Evolutionary conservation across 1,140 invertebrate genomes (phyloP).

Genomic region (Sycophaga agraensis): DNA sequence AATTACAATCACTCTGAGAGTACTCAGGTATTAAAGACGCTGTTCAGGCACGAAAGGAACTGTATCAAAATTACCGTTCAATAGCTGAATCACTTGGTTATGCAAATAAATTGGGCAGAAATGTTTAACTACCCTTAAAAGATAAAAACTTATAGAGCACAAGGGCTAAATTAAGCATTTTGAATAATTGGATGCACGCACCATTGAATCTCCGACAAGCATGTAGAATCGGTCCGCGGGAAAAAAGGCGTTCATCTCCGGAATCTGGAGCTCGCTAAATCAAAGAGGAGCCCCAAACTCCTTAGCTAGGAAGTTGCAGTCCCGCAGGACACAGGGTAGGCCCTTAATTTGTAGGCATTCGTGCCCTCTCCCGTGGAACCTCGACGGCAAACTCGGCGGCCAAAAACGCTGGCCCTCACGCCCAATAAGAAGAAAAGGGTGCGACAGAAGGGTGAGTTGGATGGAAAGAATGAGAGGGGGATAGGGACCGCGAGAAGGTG

Average conservation of each 20-base stretch:
- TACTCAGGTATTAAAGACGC: too few species aligned
- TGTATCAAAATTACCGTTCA: too few species aligned
- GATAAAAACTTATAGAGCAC: too few species aligned
- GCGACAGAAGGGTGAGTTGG: neutral
- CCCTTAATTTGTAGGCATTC: constrained; percentile 8
- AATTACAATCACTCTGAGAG: too few species aligned
- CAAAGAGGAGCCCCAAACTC: constrained; percentile 31
- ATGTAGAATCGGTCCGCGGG: neutral
- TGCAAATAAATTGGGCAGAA: too few species aligned
- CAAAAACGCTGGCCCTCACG: too few species aligned
- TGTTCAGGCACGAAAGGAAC: too few species aligned
- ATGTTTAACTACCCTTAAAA: too few species aligned
- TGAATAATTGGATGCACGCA: constrained; percentile 14
- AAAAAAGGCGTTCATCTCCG: neutral
- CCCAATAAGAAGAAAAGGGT: neutral
- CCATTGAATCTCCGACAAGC: neutral
- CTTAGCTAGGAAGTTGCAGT: constrained; percentile 14
- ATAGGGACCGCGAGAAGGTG: neutral
- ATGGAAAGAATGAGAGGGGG: neutral
- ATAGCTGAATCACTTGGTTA: too few species aligned
- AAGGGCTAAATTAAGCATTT: too few species aligned
- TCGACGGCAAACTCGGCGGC: too few species aligned
- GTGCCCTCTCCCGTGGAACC: neutral
- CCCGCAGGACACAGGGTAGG: constrained; percentile 1
- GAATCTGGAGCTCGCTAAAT: constrained; percentile 2